Percentiles rank a stretch among this genome's conserved stretches.
Evolutionary conservation across 2,888 invertebrate genomes (phyloP).

Genomic region (Lycia hirtaria): DNA sequence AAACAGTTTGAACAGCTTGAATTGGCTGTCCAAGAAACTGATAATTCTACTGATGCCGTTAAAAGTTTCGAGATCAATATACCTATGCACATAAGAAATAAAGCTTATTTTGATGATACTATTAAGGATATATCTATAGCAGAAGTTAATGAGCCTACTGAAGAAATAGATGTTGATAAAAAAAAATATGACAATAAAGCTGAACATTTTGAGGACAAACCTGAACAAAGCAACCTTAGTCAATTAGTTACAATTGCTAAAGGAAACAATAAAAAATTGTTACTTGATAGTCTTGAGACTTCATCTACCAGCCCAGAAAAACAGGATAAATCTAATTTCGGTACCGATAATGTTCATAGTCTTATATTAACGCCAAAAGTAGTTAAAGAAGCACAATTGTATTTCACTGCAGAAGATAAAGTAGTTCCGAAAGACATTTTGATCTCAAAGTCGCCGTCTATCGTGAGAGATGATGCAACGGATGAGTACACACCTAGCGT

Average conservation of each 20-base stretch:
- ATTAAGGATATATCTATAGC: constrained; percentile 16
- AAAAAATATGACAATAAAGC: background rate
- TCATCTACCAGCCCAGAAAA: background rate
- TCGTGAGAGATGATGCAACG: constrained; percentile 60
- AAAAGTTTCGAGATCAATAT: background rate
- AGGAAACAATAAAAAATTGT: constrained; percentile 11
- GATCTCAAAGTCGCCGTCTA: constrained; percentile 60
- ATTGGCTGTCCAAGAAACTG: constrained; percentile 45
- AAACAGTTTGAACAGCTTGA: constrained; percentile 64
- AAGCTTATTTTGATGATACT: constrained; percentile 36
- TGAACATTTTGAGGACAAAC: constrained; percentile 3
- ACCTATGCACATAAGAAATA: constrained; percentile 47
- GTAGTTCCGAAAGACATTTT: constrained; percentile 13
- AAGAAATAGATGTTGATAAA: background rate
- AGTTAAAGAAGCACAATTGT: constrained; percentile 11
- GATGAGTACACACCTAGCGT: constrained; percentile 60
- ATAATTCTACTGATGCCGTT: constrained; percentile 12
- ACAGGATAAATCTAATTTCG: background rate
- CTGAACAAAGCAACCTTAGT: background rate
- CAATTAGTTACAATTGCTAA: constrained; percentile 11
- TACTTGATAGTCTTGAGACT: constrained; percentile 1
- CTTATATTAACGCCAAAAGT: constrained; percentile 1
- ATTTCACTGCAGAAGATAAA: constrained; percentile 30
- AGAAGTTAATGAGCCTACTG: no score
- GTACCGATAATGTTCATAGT: background rate